Evolutionary conservation across 2,797 vertebrate genomes (phyloP).

Genomic region (Hypotaenidia okinawae): DNA sequence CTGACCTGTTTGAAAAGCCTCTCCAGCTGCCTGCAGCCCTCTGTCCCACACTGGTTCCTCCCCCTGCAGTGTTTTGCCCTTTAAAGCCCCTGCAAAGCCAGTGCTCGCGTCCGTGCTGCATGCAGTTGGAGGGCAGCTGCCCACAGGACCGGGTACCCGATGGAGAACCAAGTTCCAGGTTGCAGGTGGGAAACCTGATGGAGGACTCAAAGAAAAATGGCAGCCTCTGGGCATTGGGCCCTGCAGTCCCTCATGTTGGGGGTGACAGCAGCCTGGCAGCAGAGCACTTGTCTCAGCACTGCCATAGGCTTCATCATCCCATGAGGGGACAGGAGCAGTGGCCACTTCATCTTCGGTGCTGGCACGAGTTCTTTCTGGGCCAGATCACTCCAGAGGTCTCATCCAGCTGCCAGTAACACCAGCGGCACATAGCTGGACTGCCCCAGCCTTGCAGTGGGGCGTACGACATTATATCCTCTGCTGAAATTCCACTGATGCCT

Average conservation of each 20-base stretch:
- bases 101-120: background rate
- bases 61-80: rapidly evolving
- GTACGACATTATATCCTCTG: background rate
- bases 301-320: rapidly evolving
- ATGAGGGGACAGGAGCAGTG: rapidly evolving
- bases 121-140: background rate
- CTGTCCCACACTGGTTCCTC: background rate
- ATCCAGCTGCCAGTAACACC: background rate
- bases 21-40: background rate
- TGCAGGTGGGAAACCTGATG: background rate
- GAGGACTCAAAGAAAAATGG: background rate
- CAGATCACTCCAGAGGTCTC: background rate
- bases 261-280: background rate
- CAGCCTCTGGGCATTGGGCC: rapidly evolving
- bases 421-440: background rate
- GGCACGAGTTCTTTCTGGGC: rapidly evolving
- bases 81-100: background rate
- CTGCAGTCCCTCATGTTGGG: rapidly evolving
- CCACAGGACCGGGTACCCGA: rapidly evolving
- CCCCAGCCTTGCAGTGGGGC: background rate
- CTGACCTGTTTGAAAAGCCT: background rate
- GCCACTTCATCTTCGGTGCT: background rate
- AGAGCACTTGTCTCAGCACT: rapidly evolving
- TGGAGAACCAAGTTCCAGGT: background rate
- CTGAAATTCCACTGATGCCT: background rate